Evolutionary conservation across 1,140 invertebrate species (phyloP).

Genomic region (Bursaphelenchus mucronatus): DNA sequence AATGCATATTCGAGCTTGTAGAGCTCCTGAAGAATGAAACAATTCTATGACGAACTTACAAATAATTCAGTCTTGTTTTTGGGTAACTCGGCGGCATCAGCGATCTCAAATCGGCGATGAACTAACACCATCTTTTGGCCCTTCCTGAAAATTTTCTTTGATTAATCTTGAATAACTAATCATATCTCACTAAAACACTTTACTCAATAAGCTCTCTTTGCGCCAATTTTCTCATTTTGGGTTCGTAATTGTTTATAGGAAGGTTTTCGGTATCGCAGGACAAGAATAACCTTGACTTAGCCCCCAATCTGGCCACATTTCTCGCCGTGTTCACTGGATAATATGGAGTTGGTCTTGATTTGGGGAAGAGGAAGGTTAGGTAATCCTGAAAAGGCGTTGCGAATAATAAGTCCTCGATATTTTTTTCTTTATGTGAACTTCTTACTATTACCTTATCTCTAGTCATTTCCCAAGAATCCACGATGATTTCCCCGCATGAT

Average conservation of each 20-base stretch:
- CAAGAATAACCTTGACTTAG: conserved; percentile 22
- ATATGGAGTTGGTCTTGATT: too few relatives aligned
- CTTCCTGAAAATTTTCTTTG: not conserved
- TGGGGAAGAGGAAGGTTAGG: too few relatives aligned
- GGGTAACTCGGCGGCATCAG: conserved; percentile 3
- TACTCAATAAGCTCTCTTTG: conserved; percentile 13
- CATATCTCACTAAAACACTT: not conserved
- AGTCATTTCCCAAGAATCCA: too few relatives aligned
- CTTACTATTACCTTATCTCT: too few relatives aligned
- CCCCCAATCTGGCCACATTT: conserved; percentile 26
- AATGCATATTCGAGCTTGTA: conserved; percentile 16
- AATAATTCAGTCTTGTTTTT: conserved; percentile 19
- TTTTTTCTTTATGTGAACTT: too few relatives aligned
- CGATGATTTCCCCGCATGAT: too few relatives aligned
- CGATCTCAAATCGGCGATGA: conserved; percentile 33
- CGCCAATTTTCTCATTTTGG: conserved; percentile 7
- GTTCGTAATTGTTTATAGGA: conserved; percentile 21
- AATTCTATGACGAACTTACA: conserved; percentile 10
- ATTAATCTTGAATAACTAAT: too few relatives aligned
- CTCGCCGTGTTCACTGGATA: conserved; percentile 29
- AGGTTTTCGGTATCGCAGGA: conserved; percentile 31
- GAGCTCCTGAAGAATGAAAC: not conserved
- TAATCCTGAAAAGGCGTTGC: too few relatives aligned
- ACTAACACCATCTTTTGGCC: conserved; percentile 28
- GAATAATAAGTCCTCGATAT: too few relatives aligned